Percentiles rank a stretch among this genome's conserved stretches.
These are phyloP conservation scores for Bombus polaris DNA, from an alignment of 1,140 invertebrate genomes.

Conservation along the genomic window DNA sequence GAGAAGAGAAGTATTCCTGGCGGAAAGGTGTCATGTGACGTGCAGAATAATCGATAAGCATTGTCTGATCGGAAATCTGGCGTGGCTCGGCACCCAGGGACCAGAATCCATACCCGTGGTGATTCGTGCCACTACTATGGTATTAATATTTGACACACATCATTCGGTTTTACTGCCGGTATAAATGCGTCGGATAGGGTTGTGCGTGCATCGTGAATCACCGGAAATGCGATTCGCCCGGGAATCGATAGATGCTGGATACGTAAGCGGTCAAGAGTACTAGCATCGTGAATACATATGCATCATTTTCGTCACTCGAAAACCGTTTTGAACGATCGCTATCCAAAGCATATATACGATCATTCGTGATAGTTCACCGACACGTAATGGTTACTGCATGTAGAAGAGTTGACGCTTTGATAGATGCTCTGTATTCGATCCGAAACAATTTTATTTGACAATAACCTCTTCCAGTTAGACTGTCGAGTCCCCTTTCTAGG, in stretches of 20 bases:
- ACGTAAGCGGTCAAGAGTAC: constrained; percentile 27
- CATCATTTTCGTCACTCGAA: constrained; percentile 65
- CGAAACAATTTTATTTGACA: background rate
- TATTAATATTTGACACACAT: constrained; percentile 73
- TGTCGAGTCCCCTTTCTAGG: background rate
- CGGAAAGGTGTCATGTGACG: constrained; percentile 26
- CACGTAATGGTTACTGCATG: background rate
- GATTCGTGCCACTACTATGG: constrained; percentile 50
- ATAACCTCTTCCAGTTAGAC: background rate
- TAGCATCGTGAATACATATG: constrained; percentile 41
- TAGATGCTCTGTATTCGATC: background rate
- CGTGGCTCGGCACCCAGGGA: constrained; percentile 18
- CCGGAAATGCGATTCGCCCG: constrained; percentile 70
- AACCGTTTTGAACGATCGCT: constrained; percentile 38
- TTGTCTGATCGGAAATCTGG: constrained; percentile 56
- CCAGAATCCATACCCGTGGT: constrained; percentile 1
- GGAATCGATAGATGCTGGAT: constrained; percentile 65
- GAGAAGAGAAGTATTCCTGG: constrained; percentile 2
- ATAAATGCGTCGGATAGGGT: constrained; percentile 69
- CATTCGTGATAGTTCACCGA: constrained; percentile 38
- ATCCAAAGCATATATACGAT: constrained; percentile 12
- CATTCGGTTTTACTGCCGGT: constrained; percentile 70
- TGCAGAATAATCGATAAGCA: constrained; percentile 40
- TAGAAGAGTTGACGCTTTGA: background rate
- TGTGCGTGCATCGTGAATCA: constrained; percentile 68